phyloP scores from a whole-genome alignment of 2,113 vertebrate species.

The Cisticola juncidis region DNA sequence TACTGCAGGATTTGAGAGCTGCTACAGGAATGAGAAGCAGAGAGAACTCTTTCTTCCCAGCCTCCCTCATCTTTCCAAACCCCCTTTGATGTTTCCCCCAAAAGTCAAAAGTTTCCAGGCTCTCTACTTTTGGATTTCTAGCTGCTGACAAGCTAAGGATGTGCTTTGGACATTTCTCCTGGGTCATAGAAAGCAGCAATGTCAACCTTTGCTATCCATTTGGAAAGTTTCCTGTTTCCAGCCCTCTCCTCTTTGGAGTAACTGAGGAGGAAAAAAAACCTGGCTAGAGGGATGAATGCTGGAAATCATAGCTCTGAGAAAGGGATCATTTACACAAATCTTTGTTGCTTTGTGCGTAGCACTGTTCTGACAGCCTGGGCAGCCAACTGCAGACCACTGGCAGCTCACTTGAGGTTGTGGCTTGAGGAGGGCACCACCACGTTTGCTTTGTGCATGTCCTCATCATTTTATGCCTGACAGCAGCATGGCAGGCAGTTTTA shows the following conservation, averaged over 20 bases:
- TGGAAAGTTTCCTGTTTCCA: not conserved
- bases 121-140: not conserved
- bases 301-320: not conserved
- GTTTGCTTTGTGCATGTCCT: fast-evolving
- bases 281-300: not conserved
- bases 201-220: not conserved
- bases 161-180: not conserved
- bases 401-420: not conserved
- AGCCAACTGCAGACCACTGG: not conserved
- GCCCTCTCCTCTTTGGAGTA: not conserved
- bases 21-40: not conserved
- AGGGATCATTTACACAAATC: not conserved
- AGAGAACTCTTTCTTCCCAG: not conserved
- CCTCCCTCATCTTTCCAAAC: not conserved
- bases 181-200: not conserved
- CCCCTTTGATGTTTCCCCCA: not conserved
- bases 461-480: not conserved
- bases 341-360: not conserved
- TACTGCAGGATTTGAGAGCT: not conserved
- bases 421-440: not conserved
- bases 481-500: fast-evolving
- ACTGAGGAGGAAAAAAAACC: not conserved
- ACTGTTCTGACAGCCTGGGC: not conserved
- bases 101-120: slow-evolving; percentile 4
- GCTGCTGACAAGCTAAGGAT: not conserved